phyloP scores from a whole-genome alignment of 2,113 vertebrate species.

The Planiliza haematocheilus region DNA sequence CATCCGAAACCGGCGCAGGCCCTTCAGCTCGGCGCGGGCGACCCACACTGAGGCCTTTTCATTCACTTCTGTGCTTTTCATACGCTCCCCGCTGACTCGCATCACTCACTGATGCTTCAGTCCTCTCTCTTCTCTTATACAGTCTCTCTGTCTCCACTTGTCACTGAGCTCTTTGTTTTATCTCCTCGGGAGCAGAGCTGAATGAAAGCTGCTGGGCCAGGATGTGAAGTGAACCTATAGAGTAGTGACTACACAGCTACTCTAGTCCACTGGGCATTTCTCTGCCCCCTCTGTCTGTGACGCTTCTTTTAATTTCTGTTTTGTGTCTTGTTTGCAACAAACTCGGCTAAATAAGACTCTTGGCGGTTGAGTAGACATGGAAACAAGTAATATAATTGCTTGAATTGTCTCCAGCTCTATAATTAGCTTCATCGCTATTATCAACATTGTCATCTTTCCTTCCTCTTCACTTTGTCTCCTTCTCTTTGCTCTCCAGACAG shows the following conservation, averaged over 20 bases:
- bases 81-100: slow-evolving; percentile 52
- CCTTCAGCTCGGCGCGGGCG: slow-evolving; percentile 9
- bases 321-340: slow-evolving; percentile 32
- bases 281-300: slow-evolving; percentile 15
- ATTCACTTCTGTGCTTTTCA: slow-evolving; percentile 55
- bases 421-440: slow-evolving; percentile 20
- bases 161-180: slow-evolving; percentile 69
- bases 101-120: slow-evolving; percentile 51
- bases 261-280: slow-evolving; percentile 4
- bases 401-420: slow-evolving; percentile 25
- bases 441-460: slow-evolving; percentile 12
- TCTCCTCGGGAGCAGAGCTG: slow-evolving; percentile 34
- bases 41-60: slow-evolving; percentile 56
- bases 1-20: slow-evolving; percentile 15
- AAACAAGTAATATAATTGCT: slow-evolving; percentile 39
- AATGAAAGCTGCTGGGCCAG: slow-evolving; percentile 59
- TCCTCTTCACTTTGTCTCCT: not conserved
- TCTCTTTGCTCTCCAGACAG: slow-evolving; percentile 11
- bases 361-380: slow-evolving; percentile 19
- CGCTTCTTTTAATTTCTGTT: not conserved
- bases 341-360: slow-evolving; percentile 44
- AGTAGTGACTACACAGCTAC: slow-evolving; percentile 26
- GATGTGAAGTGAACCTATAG: slow-evolving; percentile 49
- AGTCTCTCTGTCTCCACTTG: slow-evolving; percentile 48
- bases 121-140: slow-evolving; percentile 29